Conservation (phyloP, 2,888 invertebrate species). For the Athalia cordata region DNA sequence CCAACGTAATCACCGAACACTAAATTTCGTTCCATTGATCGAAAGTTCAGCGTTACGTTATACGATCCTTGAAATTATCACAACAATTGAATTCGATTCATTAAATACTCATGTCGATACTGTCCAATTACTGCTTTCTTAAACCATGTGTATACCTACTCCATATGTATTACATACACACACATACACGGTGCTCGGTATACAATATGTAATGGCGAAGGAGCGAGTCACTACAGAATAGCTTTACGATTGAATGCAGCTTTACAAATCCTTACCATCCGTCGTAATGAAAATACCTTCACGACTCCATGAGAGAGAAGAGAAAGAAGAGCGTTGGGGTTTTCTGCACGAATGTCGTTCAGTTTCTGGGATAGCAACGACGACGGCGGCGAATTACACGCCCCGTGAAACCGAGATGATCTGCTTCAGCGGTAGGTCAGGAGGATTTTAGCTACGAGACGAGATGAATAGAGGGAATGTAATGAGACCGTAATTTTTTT, state of each 20-base stretch:
- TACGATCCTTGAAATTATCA: neutral
- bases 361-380: no score
- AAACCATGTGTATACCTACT: neutral
- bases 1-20: no score
- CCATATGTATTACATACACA: no score
- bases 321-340: neutral
- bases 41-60: neutral
- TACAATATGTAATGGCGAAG: neutral
- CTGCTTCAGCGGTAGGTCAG: constrained; percentile 37
- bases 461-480: constrained; percentile 41
- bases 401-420: neutral
- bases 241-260: constrained; percentile 25
- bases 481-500: constrained; percentile 34
- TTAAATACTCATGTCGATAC: constrained; percentile 3
- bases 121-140: constrained; percentile 20
- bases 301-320: constrained; percentile 5
- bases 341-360: constrained; percentile 23
- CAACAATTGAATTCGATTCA: constrained; percentile 12
- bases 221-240: constrained; percentile 3
- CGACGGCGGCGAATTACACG: neutral
- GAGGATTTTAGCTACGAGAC: constrained; percentile 32
- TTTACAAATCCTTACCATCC: constrained; percentile 30
- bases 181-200: no score
- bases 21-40: neutral
- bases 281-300: constrained; percentile 35